A percentile compares a stretch with the other conserved stretches of the same genome.
Evolutionary conservation across 2,113 vertebrate genomes (phyloP).

Genomic region (Oriolus oriolus): DNA sequence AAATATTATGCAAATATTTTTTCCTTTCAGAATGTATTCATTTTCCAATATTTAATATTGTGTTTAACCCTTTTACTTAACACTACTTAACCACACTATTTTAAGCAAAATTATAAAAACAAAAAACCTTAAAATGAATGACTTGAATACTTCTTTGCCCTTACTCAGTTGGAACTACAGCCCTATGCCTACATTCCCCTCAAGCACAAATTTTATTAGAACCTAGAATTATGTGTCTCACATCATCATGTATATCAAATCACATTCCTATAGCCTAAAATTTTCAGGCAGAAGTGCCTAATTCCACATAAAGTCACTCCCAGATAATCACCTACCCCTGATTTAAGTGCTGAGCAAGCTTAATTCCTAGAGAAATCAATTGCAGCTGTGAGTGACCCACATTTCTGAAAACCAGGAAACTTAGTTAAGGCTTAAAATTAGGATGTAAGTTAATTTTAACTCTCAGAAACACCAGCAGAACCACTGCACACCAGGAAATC

Average conservation of each 20-base stretch:
- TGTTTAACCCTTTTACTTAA: not conserved
- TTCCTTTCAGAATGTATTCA: not conserved
- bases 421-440: not conserved
- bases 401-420: not conserved
- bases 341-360: conserved; percentile 6
- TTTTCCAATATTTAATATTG: not conserved
- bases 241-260: not conserved
- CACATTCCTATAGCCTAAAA: not conserved
- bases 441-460: not conserved
- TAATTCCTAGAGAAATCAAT: conserved; percentile 31
- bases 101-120: not conserved
- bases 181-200: not conserved
- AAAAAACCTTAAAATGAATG: not conserved
- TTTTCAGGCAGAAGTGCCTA: not conserved
- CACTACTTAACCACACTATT: not conserved
- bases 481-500: not conserved
- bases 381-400: not conserved
- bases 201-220: not conserved
- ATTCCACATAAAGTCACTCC: not conserved
- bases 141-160: not conserved
- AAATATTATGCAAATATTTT: not conserved
- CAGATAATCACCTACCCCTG: not conserved
- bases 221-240: not conserved
- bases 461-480: not conserved
- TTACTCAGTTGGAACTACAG: not conserved